phyloP scores from a whole-genome alignment of 2,113 vertebrate genomes.

The Centropus bengalensis region DNA sequence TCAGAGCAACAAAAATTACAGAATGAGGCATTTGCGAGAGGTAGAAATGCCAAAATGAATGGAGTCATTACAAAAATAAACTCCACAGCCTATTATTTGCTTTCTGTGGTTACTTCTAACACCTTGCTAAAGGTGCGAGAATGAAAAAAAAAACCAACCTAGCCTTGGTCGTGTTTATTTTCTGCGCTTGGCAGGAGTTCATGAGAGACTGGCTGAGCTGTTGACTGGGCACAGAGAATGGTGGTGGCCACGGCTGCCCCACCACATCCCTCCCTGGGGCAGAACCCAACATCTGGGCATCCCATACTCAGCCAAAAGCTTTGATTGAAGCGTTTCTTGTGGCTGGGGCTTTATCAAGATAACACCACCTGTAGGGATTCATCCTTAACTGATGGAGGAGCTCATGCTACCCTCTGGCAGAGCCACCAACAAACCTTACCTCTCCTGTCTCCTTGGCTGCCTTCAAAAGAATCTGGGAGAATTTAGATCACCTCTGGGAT shows the following conservation, averaged over 20 bases:
- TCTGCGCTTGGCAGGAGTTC: neutral
- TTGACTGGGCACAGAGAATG: neutral
- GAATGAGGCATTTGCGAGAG: neutral
- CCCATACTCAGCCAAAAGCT: neutral
- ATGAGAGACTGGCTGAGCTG: neutral
- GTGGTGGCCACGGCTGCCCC: neutral
- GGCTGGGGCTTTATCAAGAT: neutral
- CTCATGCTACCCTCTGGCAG: neutral
- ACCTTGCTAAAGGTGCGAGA: neutral
- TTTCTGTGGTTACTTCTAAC: neutral
- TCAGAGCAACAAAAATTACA: neutral
- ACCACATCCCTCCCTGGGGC: neutral
- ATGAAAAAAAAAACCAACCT: neutral
- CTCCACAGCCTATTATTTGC: neutral
- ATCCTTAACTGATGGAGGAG: accelerated
- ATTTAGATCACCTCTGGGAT: neutral
- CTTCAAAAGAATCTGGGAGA: neutral
- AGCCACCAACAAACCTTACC: neutral
- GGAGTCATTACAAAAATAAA: neutral
- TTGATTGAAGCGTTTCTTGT: neutral
- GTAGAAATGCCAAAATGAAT: neutral
- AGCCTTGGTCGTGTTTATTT: neutral
- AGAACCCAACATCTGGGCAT: neutral
- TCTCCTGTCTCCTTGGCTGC: neutral
- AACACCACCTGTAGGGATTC: neutral